These are phyloP conservation scores for Cheirogaleus major DNA, from an alignment of 2,797 vertebrate genomes.

Conservation along the genomic window DNA sequence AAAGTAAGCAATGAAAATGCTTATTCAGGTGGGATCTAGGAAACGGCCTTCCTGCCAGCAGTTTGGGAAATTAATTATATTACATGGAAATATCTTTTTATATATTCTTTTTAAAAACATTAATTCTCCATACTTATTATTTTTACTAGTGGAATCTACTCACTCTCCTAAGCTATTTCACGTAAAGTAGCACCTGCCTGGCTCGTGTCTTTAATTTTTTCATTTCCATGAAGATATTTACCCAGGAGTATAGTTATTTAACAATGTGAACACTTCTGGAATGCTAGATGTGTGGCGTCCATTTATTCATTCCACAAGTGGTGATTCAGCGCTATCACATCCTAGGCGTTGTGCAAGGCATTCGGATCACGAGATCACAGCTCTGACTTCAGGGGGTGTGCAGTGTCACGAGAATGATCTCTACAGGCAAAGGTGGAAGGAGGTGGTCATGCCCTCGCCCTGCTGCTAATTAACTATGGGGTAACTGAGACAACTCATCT, in stretches of 20 bases:
- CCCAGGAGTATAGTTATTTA: neutral
- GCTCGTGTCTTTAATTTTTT: constrained; percentile 19
- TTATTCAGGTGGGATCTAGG: neutral
- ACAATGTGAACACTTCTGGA: neutral
- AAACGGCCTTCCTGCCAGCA: neutral
- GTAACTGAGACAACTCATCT: neutral
- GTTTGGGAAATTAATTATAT: neutral
- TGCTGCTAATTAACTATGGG: neutral
- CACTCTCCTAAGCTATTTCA: neutral
- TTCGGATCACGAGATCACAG: neutral
- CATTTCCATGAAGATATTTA: neutral
- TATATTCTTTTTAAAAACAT: neutral
- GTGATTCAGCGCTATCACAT: neutral
- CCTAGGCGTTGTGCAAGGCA: neutral
- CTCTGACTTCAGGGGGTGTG: neutral
- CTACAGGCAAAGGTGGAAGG: neutral
- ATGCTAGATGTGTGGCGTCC: neutral
- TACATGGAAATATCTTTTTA: neutral
- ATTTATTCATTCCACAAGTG: neutral
- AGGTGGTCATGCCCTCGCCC: neutral
- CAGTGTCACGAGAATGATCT: neutral
- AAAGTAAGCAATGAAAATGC: neutral
- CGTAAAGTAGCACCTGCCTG: neutral
- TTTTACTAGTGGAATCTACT: neutral
- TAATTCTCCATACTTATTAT: neutral